A percentile compares a stretch with the other conserved stretches of the same genome.
These are phyloP conservation scores for Romanomermis culicivorax DNA, from an alignment of 2,888 invertebrate species.

Conservation along the genomic window DNA sequence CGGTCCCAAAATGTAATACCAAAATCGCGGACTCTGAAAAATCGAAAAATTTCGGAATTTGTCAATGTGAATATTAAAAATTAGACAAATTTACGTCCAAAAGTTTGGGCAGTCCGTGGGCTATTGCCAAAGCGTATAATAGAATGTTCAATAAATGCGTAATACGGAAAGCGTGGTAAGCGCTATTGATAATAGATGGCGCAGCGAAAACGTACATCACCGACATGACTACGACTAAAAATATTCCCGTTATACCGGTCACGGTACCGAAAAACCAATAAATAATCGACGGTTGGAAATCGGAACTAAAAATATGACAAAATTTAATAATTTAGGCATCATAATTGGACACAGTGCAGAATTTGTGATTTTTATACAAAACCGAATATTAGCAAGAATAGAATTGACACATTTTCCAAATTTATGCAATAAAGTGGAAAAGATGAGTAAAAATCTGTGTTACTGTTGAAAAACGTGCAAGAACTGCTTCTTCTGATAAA, in stretches of 20 bases:
- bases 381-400: not conserved
- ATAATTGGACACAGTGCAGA: too few relatives aligned
- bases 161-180: conserved; percentile 84
- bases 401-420: too few relatives aligned
- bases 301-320: conserved; percentile 42
- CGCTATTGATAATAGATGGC: conserved; percentile 68
- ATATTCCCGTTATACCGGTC: conserved; percentile 53
- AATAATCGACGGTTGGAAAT: conserved; percentile 73
- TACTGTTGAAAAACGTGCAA: too few relatives aligned
- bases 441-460: too few relatives aligned
- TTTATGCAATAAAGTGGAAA: too few relatives aligned
- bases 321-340: conserved; percentile 3
- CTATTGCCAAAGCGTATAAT: conserved; percentile 58
- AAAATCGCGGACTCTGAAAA: conserved; percentile 48
- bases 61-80: too few relatives aligned
- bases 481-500: too few relatives aligned
- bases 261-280: conserved; percentile 89
- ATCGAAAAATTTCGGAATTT: not conserved
- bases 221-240: conserved; percentile 70
- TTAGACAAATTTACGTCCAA: conserved; percentile 70
- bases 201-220: conserved; percentile 91
- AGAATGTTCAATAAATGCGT: conserved; percentile 71
- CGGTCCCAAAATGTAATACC: conserved; percentile 78
- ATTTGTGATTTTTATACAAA: conserved; percentile 10
- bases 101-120: conserved; percentile 70